Evolutionary conservation across 23 tunicate species (phyloP).

Genomic region (Diplosoma virens): DNA sequence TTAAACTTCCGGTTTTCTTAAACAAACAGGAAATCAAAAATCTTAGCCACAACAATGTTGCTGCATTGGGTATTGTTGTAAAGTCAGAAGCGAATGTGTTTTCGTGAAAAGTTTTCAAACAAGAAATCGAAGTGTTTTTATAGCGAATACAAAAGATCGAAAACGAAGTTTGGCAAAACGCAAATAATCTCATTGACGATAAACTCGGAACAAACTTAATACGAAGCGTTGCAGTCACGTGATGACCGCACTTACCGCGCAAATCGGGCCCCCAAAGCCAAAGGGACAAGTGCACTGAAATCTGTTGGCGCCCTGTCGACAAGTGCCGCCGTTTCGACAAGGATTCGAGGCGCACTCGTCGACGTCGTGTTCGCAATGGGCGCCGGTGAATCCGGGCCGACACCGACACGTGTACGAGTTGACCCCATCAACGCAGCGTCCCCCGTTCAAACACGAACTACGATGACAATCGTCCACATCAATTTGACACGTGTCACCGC

Average conservation of each 20-base stretch:
- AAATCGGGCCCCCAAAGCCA: conserved; percentile 64
- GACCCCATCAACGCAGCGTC: conserved; percentile 76
- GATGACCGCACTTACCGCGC: conserved; percentile 84
- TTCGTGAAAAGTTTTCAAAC: too few species aligned
- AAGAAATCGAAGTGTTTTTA: too few species aligned
- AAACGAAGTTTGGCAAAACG: too few species aligned
- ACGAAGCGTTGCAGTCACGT: too few species aligned
- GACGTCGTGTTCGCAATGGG: conserved; percentile 57
- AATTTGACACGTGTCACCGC: conserved; percentile 39
- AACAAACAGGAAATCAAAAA: too few species aligned
- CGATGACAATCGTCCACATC: conserved; percentile 67
- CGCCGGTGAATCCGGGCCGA: conserved; percentile 63
- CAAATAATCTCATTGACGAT: too few species aligned
- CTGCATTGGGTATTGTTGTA: too few species aligned
- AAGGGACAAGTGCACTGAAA: conserved; percentile 52
- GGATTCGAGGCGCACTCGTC: conserved; percentile 68
- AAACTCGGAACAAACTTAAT: too few species aligned
- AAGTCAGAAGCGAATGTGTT: too few species aligned
- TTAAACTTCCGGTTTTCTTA: too few species aligned
- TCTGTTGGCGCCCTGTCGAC: conserved; percentile 43
- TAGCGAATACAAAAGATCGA: too few species aligned
- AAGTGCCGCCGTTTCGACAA: conserved; percentile 63
- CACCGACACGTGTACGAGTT: conserved; percentile 65
- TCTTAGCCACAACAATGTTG: too few species aligned
- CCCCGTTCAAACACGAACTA: conserved; percentile 80